A percentile compares a stretch with the other conserved stretches of the same genome.
Evolutionary conservation across 1,140 invertebrate species (phyloP).

Genomic region (Kradibia gibbosae): DNA sequence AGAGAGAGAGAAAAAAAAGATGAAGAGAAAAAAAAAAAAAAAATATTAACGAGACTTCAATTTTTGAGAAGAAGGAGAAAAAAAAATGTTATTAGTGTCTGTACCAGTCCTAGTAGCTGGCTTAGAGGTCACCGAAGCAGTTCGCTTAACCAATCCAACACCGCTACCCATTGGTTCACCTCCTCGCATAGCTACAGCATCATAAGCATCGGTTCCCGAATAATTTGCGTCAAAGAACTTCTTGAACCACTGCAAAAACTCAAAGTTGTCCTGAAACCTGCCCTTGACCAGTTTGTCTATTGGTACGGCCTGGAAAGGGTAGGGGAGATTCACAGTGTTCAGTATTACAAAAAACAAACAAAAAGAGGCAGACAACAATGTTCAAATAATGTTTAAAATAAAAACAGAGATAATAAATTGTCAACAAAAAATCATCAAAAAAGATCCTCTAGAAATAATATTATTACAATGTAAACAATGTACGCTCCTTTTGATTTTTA

Average conservation of each 20-base stretch:
- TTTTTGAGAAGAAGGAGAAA: no score
- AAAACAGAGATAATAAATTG: constrained; percentile 47
- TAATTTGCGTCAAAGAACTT: constrained; percentile 99
- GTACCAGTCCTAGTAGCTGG: constrained; percentile 69
- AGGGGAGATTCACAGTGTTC: constrained; percentile 66
- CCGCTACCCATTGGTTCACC: constrained; percentile 85
- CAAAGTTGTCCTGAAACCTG: constrained; percentile 98
- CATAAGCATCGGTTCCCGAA: constrained; percentile 88
- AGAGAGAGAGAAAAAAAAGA: no score
- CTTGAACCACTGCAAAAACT: constrained; percentile 99
- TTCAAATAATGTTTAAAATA: constrained; percentile 55
- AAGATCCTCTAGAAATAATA: no score
- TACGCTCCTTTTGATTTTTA: no score
- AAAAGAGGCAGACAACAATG: no score
- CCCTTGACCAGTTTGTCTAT: constrained; percentile 94
- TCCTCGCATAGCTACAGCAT: constrained; percentile 87
- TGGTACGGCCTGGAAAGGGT: constrained; percentile 83
- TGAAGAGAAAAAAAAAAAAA: no score
- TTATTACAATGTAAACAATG: no score
- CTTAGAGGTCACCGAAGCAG: constrained; percentile 62
- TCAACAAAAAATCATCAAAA: no score
- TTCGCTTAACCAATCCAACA: constrained; percentile 73
- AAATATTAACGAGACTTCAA: no score
- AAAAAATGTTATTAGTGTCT: constrained; percentile 55
- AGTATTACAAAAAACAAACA: constrained; percentile 70